Evolutionary conservation across 23 tunicate species (phyloP).

Genomic region (Halocynthia aurantium): DNA sequence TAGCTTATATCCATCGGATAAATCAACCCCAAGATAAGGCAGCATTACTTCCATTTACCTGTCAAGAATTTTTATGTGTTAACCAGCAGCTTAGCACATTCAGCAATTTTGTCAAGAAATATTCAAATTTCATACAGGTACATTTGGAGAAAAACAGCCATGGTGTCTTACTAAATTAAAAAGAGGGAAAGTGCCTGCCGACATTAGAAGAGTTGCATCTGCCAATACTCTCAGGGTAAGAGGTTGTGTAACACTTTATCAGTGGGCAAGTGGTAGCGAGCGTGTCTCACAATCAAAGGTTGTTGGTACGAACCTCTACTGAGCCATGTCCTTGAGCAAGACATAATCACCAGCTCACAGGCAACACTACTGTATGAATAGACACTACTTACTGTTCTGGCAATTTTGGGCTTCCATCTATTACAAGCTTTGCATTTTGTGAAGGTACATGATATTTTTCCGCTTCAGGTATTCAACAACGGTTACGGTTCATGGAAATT

Average conservation of each 20-base stretch:
- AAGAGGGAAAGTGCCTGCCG: conserved; percentile 42
- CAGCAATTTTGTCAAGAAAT: not conserved
- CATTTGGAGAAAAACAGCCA: conserved; percentile 64
- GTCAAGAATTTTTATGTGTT: not conserved
- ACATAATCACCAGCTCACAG: too few relatives aligned
- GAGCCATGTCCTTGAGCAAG: too few relatives aligned
- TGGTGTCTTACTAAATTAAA: conserved; percentile 27
- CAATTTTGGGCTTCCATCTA: too few relatives aligned
- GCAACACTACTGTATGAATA: too few relatives aligned
- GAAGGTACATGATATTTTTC: not conserved
- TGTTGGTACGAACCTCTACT: too few relatives aligned
- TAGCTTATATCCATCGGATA: not conserved
- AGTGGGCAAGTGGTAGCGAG: too few relatives aligned
- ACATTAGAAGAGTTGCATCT: conserved; percentile 72
- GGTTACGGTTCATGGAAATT: conserved; percentile 59
- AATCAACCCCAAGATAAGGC: not conserved
- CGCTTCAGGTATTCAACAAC: conserved; percentile 29
- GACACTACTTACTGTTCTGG: too few relatives aligned
- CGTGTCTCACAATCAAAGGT: too few relatives aligned
- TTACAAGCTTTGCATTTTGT: too few relatives aligned
- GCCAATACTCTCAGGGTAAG: conserved; percentile 63
- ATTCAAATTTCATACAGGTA: conserved; percentile 15
- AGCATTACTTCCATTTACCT: not conserved
- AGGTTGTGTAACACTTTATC: not conserved
- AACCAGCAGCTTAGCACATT: not conserved